These are phyloP conservation scores for Cyclargus thomasi DNA, from an alignment of 1,140 invertebrate species.

Conservation along the genomic window DNA sequence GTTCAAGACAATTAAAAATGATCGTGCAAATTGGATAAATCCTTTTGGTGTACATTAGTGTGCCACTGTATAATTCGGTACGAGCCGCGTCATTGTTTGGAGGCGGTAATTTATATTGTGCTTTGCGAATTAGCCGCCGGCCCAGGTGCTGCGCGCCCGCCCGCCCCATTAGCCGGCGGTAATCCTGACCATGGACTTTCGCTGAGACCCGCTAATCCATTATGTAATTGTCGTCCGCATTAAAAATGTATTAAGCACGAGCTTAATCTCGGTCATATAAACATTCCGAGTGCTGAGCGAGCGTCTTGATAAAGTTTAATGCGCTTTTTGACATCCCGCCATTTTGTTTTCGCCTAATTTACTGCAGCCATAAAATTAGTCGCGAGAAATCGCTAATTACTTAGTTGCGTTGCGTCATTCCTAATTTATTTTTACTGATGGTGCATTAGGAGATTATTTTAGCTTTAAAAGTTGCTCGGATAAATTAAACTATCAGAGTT, in stretches of 20 bases:
- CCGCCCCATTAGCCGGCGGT: constrained; percentile 52
- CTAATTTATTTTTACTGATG: too few relatives aligned
- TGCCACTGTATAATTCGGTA: constrained; percentile 42
- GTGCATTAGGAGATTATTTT: too few relatives aligned
- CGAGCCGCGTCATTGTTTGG: constrained; percentile 52
- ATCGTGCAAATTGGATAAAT: constrained; percentile 41
- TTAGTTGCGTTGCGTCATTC: background rate
- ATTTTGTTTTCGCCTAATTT: background rate
- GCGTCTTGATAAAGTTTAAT: background rate
- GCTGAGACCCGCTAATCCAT: constrained; percentile 34
- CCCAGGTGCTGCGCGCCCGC: constrained; percentile 45
- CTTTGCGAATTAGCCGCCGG: constrained; percentile 57
- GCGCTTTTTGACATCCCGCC: background rate
- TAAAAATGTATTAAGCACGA: constrained; percentile 32
- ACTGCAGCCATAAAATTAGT: background rate
- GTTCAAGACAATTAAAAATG: constrained; percentile 33
- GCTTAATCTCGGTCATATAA: background rate
- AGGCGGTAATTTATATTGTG: constrained; percentile 60
- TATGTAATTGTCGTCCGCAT: constrained; percentile 39
- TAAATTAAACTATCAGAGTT: too few relatives aligned
- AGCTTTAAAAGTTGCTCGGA: too few relatives aligned
- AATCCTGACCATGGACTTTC: constrained; percentile 38
- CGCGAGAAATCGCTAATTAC: background rate
- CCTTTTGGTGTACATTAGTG: constrained; percentile 50
- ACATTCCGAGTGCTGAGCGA: background rate